Percentiles rank a stretch among this genome's conserved stretches.
These are phyloP conservation scores for Peucedramus taeniatus DNA, from an alignment of 2,113 vertebrate species.

Conservation along the genomic window DNA sequence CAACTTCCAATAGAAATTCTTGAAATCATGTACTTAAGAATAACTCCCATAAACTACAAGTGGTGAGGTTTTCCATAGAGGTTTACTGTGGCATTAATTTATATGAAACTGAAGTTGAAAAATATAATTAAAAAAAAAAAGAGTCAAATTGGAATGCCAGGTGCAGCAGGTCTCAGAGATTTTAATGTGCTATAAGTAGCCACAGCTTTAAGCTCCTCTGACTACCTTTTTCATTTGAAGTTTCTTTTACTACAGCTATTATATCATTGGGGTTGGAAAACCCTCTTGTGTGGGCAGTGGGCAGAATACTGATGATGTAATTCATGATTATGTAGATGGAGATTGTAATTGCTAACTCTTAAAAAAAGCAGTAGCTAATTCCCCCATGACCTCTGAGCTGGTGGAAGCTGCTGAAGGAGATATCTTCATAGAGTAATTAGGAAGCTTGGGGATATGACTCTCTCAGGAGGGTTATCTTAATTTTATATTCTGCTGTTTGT, in stretches of 20 bases:
- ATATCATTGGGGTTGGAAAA: not conserved
- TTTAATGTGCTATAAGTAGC: not conserved
- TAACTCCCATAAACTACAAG: not conserved
- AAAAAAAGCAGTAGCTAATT: constrained; percentile 40
- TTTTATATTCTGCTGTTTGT: constrained; percentile 18
- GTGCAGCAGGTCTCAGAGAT: not conserved
- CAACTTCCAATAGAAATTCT: not conserved
- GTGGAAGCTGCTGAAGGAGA: constrained; percentile 19
- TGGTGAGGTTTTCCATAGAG: not conserved
- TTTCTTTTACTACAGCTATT: constrained; percentile 44
- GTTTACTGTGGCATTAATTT: not conserved
- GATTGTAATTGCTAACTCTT: constrained; percentile 37
- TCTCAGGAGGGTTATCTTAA: not conserved
- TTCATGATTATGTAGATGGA: constrained; percentile 42
- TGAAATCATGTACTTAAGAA: not conserved
- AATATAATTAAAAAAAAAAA: not conserved
- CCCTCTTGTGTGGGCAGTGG: not conserved
- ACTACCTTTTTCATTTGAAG: constrained; percentile 36
- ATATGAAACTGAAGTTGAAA: not conserved
- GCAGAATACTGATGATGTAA: constrained; percentile 43
- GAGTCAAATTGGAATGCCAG: not conserved
- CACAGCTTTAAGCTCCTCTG: constrained; percentile 10
- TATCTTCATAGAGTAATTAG: constrained; percentile 13
- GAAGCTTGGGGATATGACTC: not conserved
- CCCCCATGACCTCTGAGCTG: constrained; percentile 3